Evolutionary conservation across 2,888 invertebrate species (phyloP).

Genomic region (Rhamnusium bicolor): DNA sequence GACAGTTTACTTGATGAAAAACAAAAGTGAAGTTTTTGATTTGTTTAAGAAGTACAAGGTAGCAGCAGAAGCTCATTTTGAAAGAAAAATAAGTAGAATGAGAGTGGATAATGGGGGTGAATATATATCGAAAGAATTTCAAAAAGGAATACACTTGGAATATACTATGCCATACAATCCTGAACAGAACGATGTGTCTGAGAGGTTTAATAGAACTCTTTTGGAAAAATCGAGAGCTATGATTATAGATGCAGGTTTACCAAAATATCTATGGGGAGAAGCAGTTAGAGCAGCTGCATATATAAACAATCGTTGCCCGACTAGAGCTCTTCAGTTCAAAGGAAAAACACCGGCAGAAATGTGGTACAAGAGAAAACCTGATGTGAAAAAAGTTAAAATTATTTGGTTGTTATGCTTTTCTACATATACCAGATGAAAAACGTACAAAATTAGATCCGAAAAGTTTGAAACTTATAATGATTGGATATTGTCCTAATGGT

Average conservation of each 20-base stretch:
- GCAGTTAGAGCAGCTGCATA: neutral
- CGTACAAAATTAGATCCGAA: too few relatives aligned
- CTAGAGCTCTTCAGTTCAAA: neutral
- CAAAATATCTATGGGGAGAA: conserved; percentile 5
- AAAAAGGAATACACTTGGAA: conserved; percentile 10
- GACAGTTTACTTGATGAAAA: neutral
- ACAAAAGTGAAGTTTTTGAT: conserved; percentile 22
- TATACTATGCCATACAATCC: conserved; percentile 12
- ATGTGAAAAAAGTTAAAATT: neutral
- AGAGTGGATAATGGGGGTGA: conserved; percentile 27
- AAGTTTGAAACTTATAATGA: conserved; percentile 16
- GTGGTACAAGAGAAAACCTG: conserved; percentile 1
- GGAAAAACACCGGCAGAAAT: conserved; percentile 4
- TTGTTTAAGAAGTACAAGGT: conserved; percentile 30
- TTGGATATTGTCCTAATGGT: conserved; percentile 45
- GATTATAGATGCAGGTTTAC: conserved; percentile 4
- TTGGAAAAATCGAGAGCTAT: conserved; percentile 8
- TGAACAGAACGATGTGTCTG: conserved; percentile 16
- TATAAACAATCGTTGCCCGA: neutral
- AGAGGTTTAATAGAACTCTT: conserved; percentile 28
- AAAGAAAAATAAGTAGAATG: conserved; percentile 12
- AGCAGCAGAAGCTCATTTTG: conserved; percentile 8
- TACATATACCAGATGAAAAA: conserved; percentile 32
- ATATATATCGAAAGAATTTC: conserved; percentile 20
- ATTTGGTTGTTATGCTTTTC: neutral